Conservation (phyloP, 2,888 invertebrate species). For the Oscheius sp. region DNA sequence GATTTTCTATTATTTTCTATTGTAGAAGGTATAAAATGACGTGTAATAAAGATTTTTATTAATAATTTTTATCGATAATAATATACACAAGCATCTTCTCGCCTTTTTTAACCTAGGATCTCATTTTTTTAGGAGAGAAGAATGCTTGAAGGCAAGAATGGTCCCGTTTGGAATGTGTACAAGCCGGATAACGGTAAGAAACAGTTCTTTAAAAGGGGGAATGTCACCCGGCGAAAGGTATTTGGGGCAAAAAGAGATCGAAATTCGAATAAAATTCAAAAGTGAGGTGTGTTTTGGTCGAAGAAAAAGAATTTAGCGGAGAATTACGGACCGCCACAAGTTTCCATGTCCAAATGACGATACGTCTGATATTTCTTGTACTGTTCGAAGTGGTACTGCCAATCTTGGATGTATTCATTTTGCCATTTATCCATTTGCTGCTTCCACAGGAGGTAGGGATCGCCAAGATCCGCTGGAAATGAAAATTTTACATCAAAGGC, state of each 20-base stretch:
- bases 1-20: not conserved
- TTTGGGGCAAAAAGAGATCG: not conserved
- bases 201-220: too few relatives aligned
- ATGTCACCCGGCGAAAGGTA: not conserved
- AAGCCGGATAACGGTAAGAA: too few relatives aligned
- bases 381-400: conserved; percentile 73
- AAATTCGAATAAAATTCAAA: too few relatives aligned
- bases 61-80: not conserved
- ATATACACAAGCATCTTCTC: conserved; percentile 14
- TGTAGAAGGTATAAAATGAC: not conserved
- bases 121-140: not conserved
- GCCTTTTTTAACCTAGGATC: not conserved
- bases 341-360: conserved; percentile 62
- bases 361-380: conserved; percentile 71
- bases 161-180: conserved; percentile 28
- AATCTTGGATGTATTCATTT: conserved; percentile 72
- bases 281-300: too few relatives aligned
- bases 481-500: not conserved
- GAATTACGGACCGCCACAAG: conserved; percentile 34
- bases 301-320: conserved; percentile 1
- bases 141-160: conserved; percentile 16
- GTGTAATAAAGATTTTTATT: conserved; percentile 18
- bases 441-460: conserved; percentile 72
- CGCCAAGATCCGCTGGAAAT: conserved; percentile 69
- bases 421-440: conserved; percentile 73